phyloP scores from a whole-genome alignment of 1,140 invertebrate genomes.

The Drosophila grimshawi region DNA sequence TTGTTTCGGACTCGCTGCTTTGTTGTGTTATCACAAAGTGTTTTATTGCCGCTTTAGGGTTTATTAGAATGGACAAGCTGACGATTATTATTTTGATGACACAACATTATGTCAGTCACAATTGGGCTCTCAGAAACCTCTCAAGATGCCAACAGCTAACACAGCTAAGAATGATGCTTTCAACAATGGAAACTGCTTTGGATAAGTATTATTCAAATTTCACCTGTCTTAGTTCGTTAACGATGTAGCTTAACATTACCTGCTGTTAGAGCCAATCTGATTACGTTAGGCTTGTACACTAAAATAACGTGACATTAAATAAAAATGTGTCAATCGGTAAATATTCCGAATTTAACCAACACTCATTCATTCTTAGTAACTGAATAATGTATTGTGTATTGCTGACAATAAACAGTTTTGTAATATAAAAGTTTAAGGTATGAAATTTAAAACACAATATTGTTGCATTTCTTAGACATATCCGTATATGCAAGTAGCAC shows the following conservation, averaged over 20 bases:
- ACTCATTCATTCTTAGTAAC: background rate
- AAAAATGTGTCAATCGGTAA: background rate
- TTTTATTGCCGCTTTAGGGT: slow-evolving; percentile 24
- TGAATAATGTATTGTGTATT: background rate
- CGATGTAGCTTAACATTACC: no score
- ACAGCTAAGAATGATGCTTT: background rate
- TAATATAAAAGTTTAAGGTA: background rate
- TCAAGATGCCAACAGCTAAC: background rate
- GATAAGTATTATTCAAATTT: slow-evolving; percentile 1
- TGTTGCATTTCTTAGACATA: slow-evolving; percentile 8
- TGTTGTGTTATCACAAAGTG: slow-evolving; percentile 8
- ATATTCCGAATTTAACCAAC: background rate
- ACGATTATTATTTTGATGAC: slow-evolving; percentile 15
- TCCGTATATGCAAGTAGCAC: slow-evolving; percentile 6
- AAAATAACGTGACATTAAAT: background rate
- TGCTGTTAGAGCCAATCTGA: no score
- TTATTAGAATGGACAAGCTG: slow-evolving; percentile 28
- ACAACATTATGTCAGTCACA: slow-evolving; percentile 19
- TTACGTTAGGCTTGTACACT: background rate
- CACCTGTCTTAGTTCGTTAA: background rate
- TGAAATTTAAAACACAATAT: slow-evolving; percentile 13
- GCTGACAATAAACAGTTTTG: background rate
- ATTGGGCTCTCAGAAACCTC: slow-evolving; percentile 5
- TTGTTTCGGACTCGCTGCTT: slow-evolving; percentile 12
- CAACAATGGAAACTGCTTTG: slow-evolving; percentile 6